Percentiles rank a stretch among this genome's conserved stretches.
Conservation (phyloP, 2,888 invertebrate genomes). For the Calliscelio sp. region DNA sequence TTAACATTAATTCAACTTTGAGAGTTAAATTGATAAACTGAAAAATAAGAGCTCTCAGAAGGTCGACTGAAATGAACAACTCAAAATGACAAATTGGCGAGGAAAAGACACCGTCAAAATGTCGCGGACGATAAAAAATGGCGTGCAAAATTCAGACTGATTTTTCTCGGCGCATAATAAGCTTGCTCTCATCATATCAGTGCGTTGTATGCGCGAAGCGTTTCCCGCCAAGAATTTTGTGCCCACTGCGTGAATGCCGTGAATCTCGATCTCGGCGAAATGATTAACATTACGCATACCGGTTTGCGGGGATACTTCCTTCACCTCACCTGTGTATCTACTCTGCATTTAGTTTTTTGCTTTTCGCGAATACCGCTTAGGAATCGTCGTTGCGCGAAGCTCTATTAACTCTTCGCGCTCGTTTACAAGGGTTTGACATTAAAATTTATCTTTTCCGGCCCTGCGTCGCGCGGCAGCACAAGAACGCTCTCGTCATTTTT, state of each 20-base stretch:
- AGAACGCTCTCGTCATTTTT: slow-evolving; percentile 60
- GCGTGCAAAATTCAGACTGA: slow-evolving; percentile 41
- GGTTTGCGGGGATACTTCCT: slow-evolving; percentile 74
- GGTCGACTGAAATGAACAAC: not conserved
- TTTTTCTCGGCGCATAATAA: slow-evolving; percentile 46
- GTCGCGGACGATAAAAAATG: slow-evolving; percentile 18
- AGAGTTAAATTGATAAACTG: too few species aligned
- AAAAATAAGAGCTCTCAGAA: too few species aligned
- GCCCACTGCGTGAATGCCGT: slow-evolving; percentile 63
- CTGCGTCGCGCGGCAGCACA: slow-evolving; percentile 58
- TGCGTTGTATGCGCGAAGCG: slow-evolving; percentile 56
- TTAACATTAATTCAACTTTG: too few species aligned
- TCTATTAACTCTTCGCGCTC: slow-evolving; percentile 75
- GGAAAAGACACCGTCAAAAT: not conserved
- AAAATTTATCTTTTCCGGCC: slow-evolving; percentile 75
- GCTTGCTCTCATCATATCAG: slow-evolving; percentile 41
- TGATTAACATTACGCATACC: slow-evolving; percentile 75
- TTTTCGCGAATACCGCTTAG: slow-evolving; percentile 72
- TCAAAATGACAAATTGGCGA: slow-evolving; percentile 5
- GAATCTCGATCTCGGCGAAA: slow-evolving; percentile 73
- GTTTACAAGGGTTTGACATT: slow-evolving; percentile 75
- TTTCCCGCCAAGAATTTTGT: slow-evolving; percentile 74
- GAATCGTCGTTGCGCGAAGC: slow-evolving; percentile 75
- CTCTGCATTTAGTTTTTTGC: slow-evolving; percentile 74
- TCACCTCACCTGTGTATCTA: slow-evolving; percentile 69